Evolutionary conservation across 1,140 invertebrate species (phyloP), one percentile per base, ranked within the genome.

Genomic region (Ectropis grisescens): DNA sequence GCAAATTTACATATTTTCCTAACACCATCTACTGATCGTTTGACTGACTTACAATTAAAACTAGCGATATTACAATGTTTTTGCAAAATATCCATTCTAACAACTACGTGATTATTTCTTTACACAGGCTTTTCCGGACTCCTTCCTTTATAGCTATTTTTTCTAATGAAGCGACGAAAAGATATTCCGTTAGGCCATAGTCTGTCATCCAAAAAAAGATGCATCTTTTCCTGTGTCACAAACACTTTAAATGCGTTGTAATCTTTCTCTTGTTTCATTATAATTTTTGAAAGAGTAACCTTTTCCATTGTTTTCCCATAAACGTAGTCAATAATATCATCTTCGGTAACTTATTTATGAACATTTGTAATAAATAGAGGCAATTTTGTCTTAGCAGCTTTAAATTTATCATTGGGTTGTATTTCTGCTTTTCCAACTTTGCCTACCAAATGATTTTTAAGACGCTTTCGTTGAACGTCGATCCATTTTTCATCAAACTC

Each of bases 111-210:
- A 29, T 8, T 16, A 14, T 25, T 32, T 10, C 12, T 38, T 16
- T 24, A 12, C 12, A 13, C 9, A 39, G 27, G 29, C n/a, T n/a
- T n/a, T n/a, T 45, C 24, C 7, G 16, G 16, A 19, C 3, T 19
- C 16, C 16, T 19, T 19, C 16, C 16, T 19, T 4, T 19, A 19
- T 8, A 8, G 16, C 16, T n/a, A n/a, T n/a, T n/a, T n/a, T n/a
- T n/a, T n/a, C n/a, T n/a, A 22, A 51, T 13, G 31, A 36, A 51
- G 6, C 36, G 28, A 9, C 42, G 16, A 27, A 28, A 51, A 11
- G 36, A 7, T 5, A 51, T 25, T 2, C 48, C 42, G 2, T 37
- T 19, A 1, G 39, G 43, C 48, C 39, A 51, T n/a, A 51, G 8
- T 8, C 37, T 16, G 19, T 46, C 29, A 24, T 44, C 28, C 30